Base-by-base conservation (phyloP, 2,797 vertebrate genomes). In the Corythornis leucogaster region DNA sequence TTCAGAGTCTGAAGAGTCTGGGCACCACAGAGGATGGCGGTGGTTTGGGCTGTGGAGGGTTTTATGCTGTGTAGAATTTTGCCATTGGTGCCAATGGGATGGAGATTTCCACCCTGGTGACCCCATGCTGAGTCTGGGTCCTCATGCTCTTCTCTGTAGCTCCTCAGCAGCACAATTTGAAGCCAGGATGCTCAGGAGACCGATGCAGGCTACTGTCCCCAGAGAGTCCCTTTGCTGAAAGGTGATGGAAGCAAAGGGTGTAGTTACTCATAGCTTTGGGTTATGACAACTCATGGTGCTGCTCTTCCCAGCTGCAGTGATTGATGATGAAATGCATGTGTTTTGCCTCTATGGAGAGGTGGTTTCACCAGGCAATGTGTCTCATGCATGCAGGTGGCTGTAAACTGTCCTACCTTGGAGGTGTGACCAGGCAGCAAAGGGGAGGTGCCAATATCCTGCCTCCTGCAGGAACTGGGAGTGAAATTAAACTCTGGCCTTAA, bases 261-360 rank as follows among this genome's bases (percentile, higher is more conserved):
- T 24, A 1, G 2, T 19, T 46, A 6, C 21, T 35, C 0, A 0
- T 6, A 6, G 53, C 0, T 0, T 0, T 77, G 79, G 45, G 15
- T 45, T 26, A 1, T 26, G 33, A 24, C 33, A 28, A 0, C 38
- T 48, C 31, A 3, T 1, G 50, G 7, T 26, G 79, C 81, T 61
- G 53, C 68, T 50, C 13, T 46, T 66, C 8, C 70, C 17, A 3
- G 0, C 66, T 18, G 6, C 28, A 28, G 50, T 2, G 4, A 24
- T 0, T 19, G 48, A 12, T 38, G 64, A 21, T 16, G 1, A 0
- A 0, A 30, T 58, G 28, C 11, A 3, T 0, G 6, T 21, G 12
- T 12, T 77, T 51, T 53, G 76, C 73, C 0, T 1, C 4, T 40
- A 15, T 24, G 69, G n/a, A 50, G 63, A 48, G 16, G 43, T 18